These are phyloP conservation scores for Crematogaster levior DNA, from an alignment of 2,888 invertebrate species.

Conservation along the genomic window DNA sequence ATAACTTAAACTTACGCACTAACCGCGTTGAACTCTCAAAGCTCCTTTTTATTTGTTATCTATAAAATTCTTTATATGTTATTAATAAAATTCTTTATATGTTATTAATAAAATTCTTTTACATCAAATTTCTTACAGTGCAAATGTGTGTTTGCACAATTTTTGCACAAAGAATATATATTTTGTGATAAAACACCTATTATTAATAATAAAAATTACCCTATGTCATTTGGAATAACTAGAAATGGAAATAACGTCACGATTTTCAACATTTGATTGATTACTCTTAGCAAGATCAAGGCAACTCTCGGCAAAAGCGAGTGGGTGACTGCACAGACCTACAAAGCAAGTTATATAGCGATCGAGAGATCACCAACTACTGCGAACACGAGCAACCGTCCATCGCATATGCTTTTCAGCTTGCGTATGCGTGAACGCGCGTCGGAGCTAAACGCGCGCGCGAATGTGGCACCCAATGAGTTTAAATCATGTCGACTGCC, in stretches of 20 bases:
- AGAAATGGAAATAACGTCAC: neutral
- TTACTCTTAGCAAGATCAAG: neutral
- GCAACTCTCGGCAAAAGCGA: conserved; percentile 40
- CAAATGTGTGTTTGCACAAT: neutral
- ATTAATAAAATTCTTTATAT: too few relatives aligned
- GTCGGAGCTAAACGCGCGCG: conserved; percentile 71
- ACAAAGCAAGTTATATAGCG: conserved; percentile 58
- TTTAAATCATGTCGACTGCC: conserved; percentile 81
- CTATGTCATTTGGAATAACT: neutral
- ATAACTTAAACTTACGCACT: too few relatives aligned
- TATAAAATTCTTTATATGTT: too few relatives aligned
- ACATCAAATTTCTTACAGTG: neutral
- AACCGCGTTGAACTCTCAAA: too few relatives aligned
- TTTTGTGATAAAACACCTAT: neutral
- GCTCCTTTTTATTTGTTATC: too few relatives aligned
- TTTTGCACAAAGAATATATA: neutral
- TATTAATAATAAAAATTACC: neutral
- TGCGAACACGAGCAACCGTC: conserved; percentile 8
- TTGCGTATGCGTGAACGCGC: conserved; percentile 70
- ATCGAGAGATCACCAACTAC: conserved; percentile 41
- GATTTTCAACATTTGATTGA: neutral
- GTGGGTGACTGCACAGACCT: conserved; percentile 44
- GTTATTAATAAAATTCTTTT: too few relatives aligned
- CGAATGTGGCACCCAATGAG: conserved; percentile 83
- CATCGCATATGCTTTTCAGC: conserved; percentile 32